Base-by-base conservation (phyloP, 2,888 invertebrate genomes). In the Machimus atricapillus region DNA sequence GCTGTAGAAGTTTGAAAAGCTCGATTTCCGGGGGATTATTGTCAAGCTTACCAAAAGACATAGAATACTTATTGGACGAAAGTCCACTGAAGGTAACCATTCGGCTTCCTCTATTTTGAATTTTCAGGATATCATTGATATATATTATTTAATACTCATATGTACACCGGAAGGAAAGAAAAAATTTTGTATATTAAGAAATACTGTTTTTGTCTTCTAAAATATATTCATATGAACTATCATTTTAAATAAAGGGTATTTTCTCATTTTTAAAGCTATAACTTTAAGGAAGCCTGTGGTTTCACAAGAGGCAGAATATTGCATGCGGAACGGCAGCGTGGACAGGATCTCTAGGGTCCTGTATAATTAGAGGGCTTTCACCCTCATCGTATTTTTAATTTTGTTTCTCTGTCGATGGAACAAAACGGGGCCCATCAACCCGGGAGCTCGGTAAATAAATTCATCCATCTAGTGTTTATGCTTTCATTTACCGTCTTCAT, bases 391-490 rank as follows among this genome's bases (percentile, higher is more conserved):
- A 23, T 23, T 86, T 86, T 86, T 86, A 78, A 52, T 66, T 78
- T 77, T 19, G 77, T 86, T 66, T 79, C 40, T 43, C 27, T 27
- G 66, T 78, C 27, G 56, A 77, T 77, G 77, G 23, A 77, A 52
- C 56, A 86, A 77, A 76, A 77, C 37, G 9, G 23, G 16, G 1
- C 56, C 52, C 52, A 77, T 37, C n/a, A 77, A 6, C 34, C 37
- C 52, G 19, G 27, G 14, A 27, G 46, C 76, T 56, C n/a, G 37
- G 86, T 77, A 58, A 77, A 86, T 86, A 86, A 77, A 86, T 86
- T 86, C 86, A 86, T 52, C 86, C 86, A 52, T 77, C 56, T 77
- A 86, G 86, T 86, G 86, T 86, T 86, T 86, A 86, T 86, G 77
- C 77, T 77, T 86, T 86, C 58, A 77, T 85, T 85, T 74, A 74